Evolutionary conservation across 1,140 invertebrate genomes (phyloP).

Genomic region (Monochamus saltuarius): DNA sequence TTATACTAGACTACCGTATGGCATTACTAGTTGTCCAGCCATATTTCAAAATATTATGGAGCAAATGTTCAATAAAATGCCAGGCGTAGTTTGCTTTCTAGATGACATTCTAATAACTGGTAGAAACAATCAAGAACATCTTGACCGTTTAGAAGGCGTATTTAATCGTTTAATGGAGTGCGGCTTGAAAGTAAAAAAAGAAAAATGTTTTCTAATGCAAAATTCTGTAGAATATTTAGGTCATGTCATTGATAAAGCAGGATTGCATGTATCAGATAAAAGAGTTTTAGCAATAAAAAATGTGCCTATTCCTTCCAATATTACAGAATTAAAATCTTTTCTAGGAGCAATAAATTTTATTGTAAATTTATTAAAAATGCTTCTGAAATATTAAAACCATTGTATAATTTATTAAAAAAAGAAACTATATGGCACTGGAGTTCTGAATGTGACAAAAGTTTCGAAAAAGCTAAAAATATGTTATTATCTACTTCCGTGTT

Average conservation of each 20-base stretch:
- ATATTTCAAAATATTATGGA: conserved; percentile 50
- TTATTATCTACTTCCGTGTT: conserved; percentile 36
- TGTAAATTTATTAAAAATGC: conserved; percentile 16
- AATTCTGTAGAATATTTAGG: conserved; percentile 32
- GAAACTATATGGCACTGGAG: conserved; percentile 27
- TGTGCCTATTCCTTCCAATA: background rate
- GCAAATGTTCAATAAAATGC: conserved; percentile 34
- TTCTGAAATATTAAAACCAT: conserved; percentile 5
- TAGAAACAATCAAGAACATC: conserved; percentile 30
- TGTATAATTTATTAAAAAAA: conserved; percentile 13
- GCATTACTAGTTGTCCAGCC: conserved; percentile 40
- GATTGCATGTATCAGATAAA: conserved; percentile 31
- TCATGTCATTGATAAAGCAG: conserved; percentile 31
- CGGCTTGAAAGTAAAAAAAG: conserved; percentile 31
- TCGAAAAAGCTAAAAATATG: conserved; percentile 39
- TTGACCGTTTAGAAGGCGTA: conserved; percentile 26
- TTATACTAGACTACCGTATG: conserved; percentile 48
- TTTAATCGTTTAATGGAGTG: conserved; percentile 28
- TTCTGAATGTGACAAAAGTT: conserved; percentile 31
- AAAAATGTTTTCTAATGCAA: conserved; percentile 28
- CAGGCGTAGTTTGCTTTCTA: conserved; percentile 28
- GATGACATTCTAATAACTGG: conserved; percentile 43
- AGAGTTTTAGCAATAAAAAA: conserved; percentile 35
- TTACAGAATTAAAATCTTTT: conserved; percentile 14
- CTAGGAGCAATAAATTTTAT: conserved; percentile 17